A percentile compares a stretch with the other conserved stretches of the same genome.
phyloP scores from a whole-genome alignment of 2,888 invertebrate genomes.

The Rhodophaea formosa region DNA sequence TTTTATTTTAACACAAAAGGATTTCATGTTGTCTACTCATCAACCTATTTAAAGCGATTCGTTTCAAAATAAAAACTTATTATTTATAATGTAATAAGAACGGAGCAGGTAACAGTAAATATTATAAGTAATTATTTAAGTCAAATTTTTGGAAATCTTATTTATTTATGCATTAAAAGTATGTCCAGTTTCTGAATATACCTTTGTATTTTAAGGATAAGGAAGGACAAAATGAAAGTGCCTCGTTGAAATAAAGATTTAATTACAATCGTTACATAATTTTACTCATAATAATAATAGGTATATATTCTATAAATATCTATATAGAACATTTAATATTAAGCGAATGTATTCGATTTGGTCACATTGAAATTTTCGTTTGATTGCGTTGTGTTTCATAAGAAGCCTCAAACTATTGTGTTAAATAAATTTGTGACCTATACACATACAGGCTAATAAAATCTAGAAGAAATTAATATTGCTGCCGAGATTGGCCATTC shows the following conservation, averaged over 20 bases:
- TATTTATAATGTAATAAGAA: too few species aligned
- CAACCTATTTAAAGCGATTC: too few species aligned
- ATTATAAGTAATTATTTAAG: too few species aligned
- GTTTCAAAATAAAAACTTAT: too few species aligned
- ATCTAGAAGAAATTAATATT: slow-evolving; percentile 23
- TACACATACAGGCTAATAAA: slow-evolving; percentile 23
- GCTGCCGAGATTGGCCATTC: slow-evolving; percentile 18
- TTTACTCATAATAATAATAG: slow-evolving; percentile 76
- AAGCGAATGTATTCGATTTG: slow-evolving; percentile 80
- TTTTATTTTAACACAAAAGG: too few species aligned
- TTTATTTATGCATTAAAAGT: too few species aligned
- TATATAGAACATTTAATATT: slow-evolving; percentile 79
- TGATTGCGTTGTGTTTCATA: slow-evolving; percentile 32
- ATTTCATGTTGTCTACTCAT: too few species aligned
- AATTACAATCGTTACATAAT: slow-evolving; percentile 81
- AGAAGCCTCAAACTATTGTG: slow-evolving; percentile 40
- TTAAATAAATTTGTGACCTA: slow-evolving; percentile 29
- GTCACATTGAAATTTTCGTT: slow-evolving; percentile 60
- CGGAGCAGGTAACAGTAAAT: too few species aligned
- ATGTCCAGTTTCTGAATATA: too few species aligned
- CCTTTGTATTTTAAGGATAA: not conserved
- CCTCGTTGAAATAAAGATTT: slow-evolving; percentile 78
- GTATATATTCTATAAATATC: slow-evolving; percentile 79
- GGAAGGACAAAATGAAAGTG: slow-evolving; percentile 37
- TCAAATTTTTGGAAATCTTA: too few species aligned